Percentiles rank a stretch among this genome's conserved stretches.
phyloP scores from a whole-genome alignment of 2,113 vertebrate species.

The Ctenomys sociabilis region DNA sequence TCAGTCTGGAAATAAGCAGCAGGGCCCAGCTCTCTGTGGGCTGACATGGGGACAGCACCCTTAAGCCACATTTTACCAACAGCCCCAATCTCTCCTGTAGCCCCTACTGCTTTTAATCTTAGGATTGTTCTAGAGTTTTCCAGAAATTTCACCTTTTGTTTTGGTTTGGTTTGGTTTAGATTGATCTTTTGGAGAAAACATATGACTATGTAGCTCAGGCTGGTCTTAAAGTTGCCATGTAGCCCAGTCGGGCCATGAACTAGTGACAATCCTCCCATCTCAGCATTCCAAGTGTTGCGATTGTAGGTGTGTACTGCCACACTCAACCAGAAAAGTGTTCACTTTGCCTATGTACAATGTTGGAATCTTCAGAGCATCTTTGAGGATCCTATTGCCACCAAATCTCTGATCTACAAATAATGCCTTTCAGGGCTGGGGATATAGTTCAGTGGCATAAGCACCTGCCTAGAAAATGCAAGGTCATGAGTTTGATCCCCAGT shows the following conservation, averaged over 20 bases:
- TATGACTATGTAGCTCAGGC: neutral
- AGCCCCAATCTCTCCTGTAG: neutral
- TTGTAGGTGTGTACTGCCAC: neutral
- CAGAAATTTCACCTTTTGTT: slow-evolving; percentile 5
- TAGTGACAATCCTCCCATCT: neutral
- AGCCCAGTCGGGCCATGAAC: neutral
- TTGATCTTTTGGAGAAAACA: neutral
- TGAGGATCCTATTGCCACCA: neutral
- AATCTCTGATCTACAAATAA: neutral
- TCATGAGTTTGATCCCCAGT: too few species aligned
- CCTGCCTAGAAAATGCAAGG: too few species aligned
- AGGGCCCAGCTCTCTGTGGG: neutral
- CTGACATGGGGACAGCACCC: neutral
- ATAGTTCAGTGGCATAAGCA: too few species aligned
- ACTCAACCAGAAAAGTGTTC: neutral
- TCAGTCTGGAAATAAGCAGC: neutral
- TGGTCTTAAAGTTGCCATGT: neutral
- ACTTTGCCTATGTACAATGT: neutral
- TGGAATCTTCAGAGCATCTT: neutral
- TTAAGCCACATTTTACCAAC: neutral
- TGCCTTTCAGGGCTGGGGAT: neutral
- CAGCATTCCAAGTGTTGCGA: neutral
- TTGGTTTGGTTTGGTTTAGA: neutral
- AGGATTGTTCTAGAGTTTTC: slow-evolving; percentile 29
- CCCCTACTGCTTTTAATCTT: neutral